phyloP scores from a whole-genome alignment of 2,888 invertebrate genomes.

The Rhopalosiphum nymphaeae region DNA sequence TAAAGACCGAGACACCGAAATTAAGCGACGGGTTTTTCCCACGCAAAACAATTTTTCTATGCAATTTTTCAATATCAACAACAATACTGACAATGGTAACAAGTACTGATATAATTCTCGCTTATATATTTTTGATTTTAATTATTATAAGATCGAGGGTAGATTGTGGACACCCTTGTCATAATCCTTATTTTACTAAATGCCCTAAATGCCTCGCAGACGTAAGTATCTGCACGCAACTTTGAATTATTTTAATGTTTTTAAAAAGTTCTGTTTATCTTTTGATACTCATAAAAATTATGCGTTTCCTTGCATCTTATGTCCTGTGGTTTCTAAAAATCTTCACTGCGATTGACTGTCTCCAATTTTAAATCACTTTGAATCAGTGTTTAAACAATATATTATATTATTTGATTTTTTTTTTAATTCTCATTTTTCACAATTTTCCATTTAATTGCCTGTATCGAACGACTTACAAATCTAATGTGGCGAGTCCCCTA shows the following conservation, averaged over 20 bases:
- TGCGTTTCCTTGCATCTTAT: background rate
- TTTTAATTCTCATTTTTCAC: background rate
- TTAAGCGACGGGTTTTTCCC: background rate
- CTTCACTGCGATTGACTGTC: background rate
- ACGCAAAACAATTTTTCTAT: background rate
- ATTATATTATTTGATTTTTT: background rate
- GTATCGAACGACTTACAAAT: background rate
- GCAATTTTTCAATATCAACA: background rate
- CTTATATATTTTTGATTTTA: background rate
- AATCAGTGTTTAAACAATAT: background rate
- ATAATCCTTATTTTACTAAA: background rate
- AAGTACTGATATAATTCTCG: background rate
- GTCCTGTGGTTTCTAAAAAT: fast-evolving
- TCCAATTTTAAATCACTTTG: background rate
- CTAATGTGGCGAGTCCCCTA: background rate
- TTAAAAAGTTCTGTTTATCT: background rate
- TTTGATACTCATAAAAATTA: background rate
- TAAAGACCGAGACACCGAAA: too few species aligned
- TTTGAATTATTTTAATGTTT: background rate
- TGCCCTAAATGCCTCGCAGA: background rate
- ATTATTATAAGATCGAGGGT: background rate
- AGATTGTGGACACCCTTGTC: background rate
- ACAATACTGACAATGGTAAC: background rate
- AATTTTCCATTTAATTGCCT: background rate
- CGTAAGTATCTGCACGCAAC: background rate